A percentile compares a stretch with the other conserved stretches of the same genome.
Conservation (phyloP, 64 coral and sea anemone genomes). For the Acropora tenuis region DNA sequence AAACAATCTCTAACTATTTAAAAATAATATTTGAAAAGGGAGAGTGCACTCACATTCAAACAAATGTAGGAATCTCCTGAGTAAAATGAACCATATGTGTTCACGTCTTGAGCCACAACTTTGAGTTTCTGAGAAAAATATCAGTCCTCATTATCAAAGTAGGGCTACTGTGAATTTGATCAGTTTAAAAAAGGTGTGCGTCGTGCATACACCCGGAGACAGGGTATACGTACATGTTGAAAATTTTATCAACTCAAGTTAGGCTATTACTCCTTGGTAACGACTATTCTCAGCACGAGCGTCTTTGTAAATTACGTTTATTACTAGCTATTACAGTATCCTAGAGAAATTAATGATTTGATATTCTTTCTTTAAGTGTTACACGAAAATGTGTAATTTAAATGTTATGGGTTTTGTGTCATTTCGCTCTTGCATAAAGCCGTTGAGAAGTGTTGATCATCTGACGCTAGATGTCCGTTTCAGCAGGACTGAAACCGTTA, state of each 20-base stretch:
- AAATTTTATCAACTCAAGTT: too few relatives aligned
- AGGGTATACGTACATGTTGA: too few relatives aligned
- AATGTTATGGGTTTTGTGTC: not conserved
- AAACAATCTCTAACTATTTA: too few relatives aligned
- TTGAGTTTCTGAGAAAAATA: conserved; percentile 82
- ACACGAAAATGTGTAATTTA: too few relatives aligned
- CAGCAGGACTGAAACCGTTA: not conserved
- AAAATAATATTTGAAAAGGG: not conserved
- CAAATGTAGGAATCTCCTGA: conserved; percentile 95
- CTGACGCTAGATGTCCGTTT: conserved; percentile 10
- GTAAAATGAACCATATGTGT: conserved; percentile 86
- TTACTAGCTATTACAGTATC: too few relatives aligned
- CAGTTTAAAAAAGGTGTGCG: too few relatives aligned
- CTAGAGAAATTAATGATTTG: too few relatives aligned
- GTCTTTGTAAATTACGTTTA: too few relatives aligned
- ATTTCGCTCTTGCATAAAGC: conserved; percentile 1
- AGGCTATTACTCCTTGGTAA: too few relatives aligned
- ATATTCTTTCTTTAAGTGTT: too few relatives aligned
- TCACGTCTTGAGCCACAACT: conserved; percentile 85
- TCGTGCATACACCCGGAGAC: too few relatives aligned
- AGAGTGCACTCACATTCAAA: conserved; percentile 66
- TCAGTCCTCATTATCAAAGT: not conserved
- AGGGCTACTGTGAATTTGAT: not conserved
- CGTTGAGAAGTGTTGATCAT: conserved; percentile 9
- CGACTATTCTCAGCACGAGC: too few relatives aligned